A percentile compares a stretch with the other conserved stretches of the same genome.
These are phyloP conservation scores for Amphiprion clarkii DNA, from an alignment of 2,797 vertebrate genomes.

Conservation along the genomic window DNA sequence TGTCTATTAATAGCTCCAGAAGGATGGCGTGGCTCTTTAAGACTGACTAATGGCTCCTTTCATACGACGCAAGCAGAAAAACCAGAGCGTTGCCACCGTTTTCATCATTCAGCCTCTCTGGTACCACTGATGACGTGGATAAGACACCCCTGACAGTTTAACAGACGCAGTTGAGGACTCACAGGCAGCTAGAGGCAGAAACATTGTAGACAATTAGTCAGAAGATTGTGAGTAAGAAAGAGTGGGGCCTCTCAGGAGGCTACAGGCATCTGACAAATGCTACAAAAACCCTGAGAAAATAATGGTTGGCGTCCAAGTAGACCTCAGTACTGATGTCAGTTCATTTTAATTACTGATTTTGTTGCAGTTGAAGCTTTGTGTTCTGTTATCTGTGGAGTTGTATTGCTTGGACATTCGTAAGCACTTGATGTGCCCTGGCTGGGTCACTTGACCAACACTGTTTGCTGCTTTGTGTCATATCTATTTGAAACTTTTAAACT, in stretches of 20 bases:
- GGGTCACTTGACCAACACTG: too few relatives aligned
- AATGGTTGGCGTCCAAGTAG: background rate
- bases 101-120: constrained; percentile 67
- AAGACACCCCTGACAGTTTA: constrained; percentile 51
- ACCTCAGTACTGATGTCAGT: background rate
- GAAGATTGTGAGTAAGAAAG: constrained; percentile 45
- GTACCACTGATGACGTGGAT: constrained; percentile 63
- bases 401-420: background rate
- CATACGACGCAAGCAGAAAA: constrained; percentile 59
- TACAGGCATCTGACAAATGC: background rate
- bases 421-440: too few relatives aligned
- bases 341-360: background rate
- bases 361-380: background rate
- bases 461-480: too few relatives aligned
- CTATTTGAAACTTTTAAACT: too few relatives aligned
- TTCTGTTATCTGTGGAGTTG: background rate
- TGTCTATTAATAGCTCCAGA: constrained; percentile 76
- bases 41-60: constrained; percentile 72
- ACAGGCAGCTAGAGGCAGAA: constrained; percentile 30
- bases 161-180: constrained; percentile 56
- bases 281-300: constrained; percentile 3
- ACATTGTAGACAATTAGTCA: constrained; percentile 58
- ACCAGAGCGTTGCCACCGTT: constrained; percentile 52
- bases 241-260: background rate
- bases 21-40: constrained; percentile 57